A percentile compares a stretch with the other conserved stretches of the same genome.
phyloP scores from a whole-genome alignment of 2,797 vertebrate species.

The Falco cherrug region DNA sequence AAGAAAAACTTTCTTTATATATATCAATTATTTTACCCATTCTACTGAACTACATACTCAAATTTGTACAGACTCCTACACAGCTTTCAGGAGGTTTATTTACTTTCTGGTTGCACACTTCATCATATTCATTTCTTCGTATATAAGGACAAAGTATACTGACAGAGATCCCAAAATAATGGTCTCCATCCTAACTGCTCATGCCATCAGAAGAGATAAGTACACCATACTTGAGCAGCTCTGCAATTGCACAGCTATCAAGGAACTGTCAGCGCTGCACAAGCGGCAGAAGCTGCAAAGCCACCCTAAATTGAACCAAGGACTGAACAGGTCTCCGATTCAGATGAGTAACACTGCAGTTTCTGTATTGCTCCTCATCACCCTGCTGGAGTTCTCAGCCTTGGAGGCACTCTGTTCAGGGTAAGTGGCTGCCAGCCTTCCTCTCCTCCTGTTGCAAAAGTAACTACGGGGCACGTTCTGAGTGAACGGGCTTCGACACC shows the following conservation, averaged over 20 bases:
- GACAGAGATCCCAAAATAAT: neutral
- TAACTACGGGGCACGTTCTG: fast-evolving
- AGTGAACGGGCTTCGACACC: neutral
- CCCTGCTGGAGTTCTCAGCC: neutral
- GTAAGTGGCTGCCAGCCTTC: neutral
- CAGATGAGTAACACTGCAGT: neutral
- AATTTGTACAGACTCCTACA: neutral
- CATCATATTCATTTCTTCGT: neutral
- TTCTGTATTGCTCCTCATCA: neutral
- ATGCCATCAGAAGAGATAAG: neutral
- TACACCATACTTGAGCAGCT: neutral
- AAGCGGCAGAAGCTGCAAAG: neutral
- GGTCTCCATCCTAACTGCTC: neutral
- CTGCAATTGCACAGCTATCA: neutral
- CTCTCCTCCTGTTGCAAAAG: fast-evolving
- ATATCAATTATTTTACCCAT: neutral
- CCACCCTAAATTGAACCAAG: neutral
- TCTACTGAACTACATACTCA: neutral
- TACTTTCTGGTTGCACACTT: neutral
- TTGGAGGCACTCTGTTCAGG: neutral
- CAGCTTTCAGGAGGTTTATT: neutral
- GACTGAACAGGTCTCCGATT: neutral
- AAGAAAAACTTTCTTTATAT: neutral
- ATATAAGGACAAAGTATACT: neutral
- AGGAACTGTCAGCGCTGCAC: neutral